Base-by-base conservation (phyloP, 2,888 invertebrate genomes). In the Ditula angustiorana region DNA sequence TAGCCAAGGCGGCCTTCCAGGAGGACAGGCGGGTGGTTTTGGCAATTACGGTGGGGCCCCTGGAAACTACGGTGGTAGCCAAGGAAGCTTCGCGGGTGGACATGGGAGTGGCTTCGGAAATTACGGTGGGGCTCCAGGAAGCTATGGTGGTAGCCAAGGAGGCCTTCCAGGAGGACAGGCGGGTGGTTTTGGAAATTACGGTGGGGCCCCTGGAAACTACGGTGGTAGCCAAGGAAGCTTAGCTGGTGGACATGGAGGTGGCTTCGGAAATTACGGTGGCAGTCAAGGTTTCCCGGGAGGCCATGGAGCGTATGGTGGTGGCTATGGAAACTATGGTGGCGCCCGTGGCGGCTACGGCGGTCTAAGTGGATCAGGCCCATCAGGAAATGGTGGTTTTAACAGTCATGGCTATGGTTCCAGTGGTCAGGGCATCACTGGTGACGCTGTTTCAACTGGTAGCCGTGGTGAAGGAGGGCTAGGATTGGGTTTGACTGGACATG, bases 401-500 rank as follows among this genome's bases (percentile, higher is more conserved):
- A 41, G 10, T n/a, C n/a, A n/a, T 19, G 19, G 41, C 19, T 16
- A n/a, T n/a, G n/a, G n/a, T 41, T 19, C 41, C 19, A 41, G 19
- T 10, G 19, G 41, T 5, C 41, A 41, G 2, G 10, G 19, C 41
- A 2, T 3, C 0, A 19, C 19, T 41, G 35, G 35, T 13, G 16
- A 11, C n/a, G 13, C 16, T 5, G 13, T 13, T 0, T 16, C 16
- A 5, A 37, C 35, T 13, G 41, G 19, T 19, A 19, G n/a, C n/a
- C n/a, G 19, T 19, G 10, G 41, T 19, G 10, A 41, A 8, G 19
- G 41, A 41, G 10, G 41, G 19, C 13, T 37, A 5, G 35, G 7
- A 13, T 41, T 41, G 10, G 19, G 19, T 41, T 19, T 41, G 19
- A 2, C 41, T 19, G 41, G 53, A 13, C 49, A 67, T n/a, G 37